These are phyloP conservation scores for Muscidifurax raptorellus DNA, from an alignment of 1,140 invertebrate genomes.

Conservation along the genomic window DNA sequence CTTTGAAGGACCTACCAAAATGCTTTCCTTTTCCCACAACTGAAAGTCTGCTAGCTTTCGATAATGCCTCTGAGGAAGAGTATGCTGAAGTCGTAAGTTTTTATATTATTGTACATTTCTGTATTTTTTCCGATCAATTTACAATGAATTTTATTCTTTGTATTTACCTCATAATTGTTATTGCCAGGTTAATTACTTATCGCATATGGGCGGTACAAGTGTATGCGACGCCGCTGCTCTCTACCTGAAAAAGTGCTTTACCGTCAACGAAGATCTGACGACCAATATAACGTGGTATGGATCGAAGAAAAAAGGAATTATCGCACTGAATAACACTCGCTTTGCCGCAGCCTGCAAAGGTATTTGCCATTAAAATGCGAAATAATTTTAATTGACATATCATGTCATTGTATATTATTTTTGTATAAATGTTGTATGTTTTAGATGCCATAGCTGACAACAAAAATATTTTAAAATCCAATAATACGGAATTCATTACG, in stretches of 20 bases:
- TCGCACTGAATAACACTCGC: background rate
- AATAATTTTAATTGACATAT: too few species aligned
- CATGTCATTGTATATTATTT: too few species aligned
- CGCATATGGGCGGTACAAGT: background rate
- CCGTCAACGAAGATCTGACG: background rate
- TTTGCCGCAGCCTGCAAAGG: background rate
- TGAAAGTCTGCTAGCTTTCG: background rate
- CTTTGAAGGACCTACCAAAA: background rate
- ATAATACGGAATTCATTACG: too few species aligned
- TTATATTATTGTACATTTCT: background rate
- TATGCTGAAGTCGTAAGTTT: background rate
- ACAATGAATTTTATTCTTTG: too few species aligned
- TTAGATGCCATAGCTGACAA: too few species aligned
- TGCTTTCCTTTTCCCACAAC: background rate
- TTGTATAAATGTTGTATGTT: too few species aligned
- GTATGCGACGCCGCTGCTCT: background rate
- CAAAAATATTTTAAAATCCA: too few species aligned
- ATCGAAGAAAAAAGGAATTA: background rate
- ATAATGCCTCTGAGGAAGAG: background rate
- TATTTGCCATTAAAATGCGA: background rate
- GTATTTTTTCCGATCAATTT: background rate
- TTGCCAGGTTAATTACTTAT: background rate
- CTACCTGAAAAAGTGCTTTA: background rate
- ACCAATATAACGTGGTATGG: background rate
- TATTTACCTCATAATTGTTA: too few species aligned